phyloP scores from a whole-genome alignment of 2,888 invertebrate genomes.

The Caenorhabditis doughertyi region DNA sequence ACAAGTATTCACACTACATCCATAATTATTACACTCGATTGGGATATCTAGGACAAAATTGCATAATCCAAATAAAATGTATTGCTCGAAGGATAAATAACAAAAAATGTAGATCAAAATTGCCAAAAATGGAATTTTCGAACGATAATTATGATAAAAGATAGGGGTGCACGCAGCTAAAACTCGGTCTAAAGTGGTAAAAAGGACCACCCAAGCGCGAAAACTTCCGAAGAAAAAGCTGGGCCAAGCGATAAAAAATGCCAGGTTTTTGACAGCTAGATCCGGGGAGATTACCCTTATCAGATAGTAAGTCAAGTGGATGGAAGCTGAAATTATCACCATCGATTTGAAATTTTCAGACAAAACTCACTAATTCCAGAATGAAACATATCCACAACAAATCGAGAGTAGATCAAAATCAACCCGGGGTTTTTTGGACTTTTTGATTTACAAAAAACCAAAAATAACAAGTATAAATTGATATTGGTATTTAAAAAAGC shows the following conservation, averaged over 20 bases:
- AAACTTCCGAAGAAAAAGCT: not conserved
- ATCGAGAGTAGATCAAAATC: not conserved
- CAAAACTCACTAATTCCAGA: not conserved
- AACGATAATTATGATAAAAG: not conserved
- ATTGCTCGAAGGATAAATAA: not conserved
- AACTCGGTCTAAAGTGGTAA: not conserved
- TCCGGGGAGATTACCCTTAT: not conserved
- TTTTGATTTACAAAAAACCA: not conserved
- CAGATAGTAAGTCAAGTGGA: too few species aligned
- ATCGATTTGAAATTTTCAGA: too few species aligned
- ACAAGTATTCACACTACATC: not conserved
- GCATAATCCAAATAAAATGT: not conserved
- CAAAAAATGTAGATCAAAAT: not conserved
- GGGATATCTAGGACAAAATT: not conserved
- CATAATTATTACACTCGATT: not conserved
- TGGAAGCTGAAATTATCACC: too few species aligned
- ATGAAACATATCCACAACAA: not conserved
- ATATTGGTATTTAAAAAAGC: not conserved
- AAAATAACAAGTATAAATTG: not conserved
- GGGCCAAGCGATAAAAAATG: slow-evolving; percentile 3
- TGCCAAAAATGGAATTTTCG: not conserved
- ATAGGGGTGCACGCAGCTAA: not conserved
- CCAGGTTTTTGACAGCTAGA: not conserved
- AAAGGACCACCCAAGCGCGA: not conserved
- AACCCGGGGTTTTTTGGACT: not conserved